Evolutionary conservation across 2,113 vertebrate genomes (phyloP).

Genomic region (Gallinago media): DNA sequence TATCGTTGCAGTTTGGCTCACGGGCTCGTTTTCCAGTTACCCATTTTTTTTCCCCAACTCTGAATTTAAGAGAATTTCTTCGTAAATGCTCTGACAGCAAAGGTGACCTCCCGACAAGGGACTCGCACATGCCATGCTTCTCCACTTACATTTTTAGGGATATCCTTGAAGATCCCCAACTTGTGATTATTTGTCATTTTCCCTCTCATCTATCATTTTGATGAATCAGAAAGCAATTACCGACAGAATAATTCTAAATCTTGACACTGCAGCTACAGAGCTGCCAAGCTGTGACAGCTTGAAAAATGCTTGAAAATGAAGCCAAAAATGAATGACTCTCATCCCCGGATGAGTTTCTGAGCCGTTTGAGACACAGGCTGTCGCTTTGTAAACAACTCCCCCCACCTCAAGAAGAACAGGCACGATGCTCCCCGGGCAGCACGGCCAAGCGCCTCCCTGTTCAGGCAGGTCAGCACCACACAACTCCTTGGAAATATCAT

Average conservation of each 20-base stretch:
- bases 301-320: conserved; percentile 69
- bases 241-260: conserved; percentile 74
- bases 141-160: conserved; percentile 63
- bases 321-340: conserved; percentile 71
- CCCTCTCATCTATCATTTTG: conserved; percentile 71
- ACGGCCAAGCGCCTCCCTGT: rapidly evolving
- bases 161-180: conserved; percentile 68
- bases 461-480: background rate
- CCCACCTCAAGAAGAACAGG: background rate
- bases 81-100: conserved; percentile 20
- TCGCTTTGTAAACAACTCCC: conserved; percentile 54
- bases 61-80: conserved; percentile 44
- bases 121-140: background rate
- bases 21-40: background rate
- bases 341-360: conserved; percentile 63
- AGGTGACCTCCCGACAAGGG: conserved; percentile 62
- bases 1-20: background rate
- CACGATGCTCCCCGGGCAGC: background rate
- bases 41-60: background rate
- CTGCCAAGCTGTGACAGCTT: conserved; percentile 75
- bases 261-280: conserved; percentile 72
- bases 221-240: conserved; percentile 77
- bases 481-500: background rate
- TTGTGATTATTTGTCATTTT: conserved; percentile 74
- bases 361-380: conserved; percentile 51